A percentile compares a stretch with the other conserved stretches of the same genome.
Evolutionary conservation across 2,113 vertebrate species (phyloP).

Genomic region (Dromaius novaehollandiae): DNA sequence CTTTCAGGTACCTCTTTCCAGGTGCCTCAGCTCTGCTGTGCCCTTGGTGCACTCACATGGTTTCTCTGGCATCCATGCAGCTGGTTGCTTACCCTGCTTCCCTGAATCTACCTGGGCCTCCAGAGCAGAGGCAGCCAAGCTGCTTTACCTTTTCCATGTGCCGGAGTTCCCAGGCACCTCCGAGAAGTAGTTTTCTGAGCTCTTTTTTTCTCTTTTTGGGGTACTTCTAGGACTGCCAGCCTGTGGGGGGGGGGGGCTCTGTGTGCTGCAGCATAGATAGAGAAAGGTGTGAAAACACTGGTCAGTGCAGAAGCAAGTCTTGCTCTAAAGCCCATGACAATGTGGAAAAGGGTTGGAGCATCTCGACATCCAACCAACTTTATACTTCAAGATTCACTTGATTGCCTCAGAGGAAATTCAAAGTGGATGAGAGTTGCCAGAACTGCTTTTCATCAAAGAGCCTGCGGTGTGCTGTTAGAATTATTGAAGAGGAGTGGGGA

Average conservation of each 20-base stretch:
- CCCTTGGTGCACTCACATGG: no score
- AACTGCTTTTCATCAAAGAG: background rate
- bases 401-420: background rate
- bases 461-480: background rate
- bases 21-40: background rate
- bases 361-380: background rate
- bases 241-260: no score
- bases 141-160: background rate
- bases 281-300: no score
- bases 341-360: background rate
- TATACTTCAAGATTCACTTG: background rate
- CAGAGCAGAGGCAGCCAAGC: no score
- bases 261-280: background rate
- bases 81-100: no score
- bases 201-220: background rate
- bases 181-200: background rate
- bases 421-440: background rate
- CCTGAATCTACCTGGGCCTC: no score
- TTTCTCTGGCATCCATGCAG: no score
- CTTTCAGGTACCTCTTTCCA: background rate
- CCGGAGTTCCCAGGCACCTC: background rate
- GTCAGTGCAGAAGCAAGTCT: background rate
- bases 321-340: background rate
- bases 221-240: background rate
- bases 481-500: fast-evolving